Evolutionary conservation across 30 jellyfish, hydroid and myxozoan species (phyloP).

Genomic region (Haliclystus octoradiatus): DNA sequence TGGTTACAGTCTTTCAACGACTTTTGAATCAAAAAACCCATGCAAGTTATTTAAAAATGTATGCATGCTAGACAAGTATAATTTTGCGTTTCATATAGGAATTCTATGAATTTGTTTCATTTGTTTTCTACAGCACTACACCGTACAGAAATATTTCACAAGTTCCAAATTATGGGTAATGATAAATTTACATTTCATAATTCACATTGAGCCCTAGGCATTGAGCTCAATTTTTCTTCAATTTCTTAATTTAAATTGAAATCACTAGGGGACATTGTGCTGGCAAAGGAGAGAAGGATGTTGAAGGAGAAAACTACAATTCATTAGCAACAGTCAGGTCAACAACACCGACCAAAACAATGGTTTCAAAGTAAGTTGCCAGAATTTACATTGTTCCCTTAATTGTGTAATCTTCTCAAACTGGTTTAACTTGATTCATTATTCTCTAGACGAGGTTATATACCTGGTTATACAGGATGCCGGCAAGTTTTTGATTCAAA

Average conservation of each 20-base stretch:
- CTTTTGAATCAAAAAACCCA: too few species aligned
- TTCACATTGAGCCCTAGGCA: too few species aligned
- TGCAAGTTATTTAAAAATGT: too few species aligned
- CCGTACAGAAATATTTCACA: constrained; percentile 39
- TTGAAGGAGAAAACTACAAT: constrained; percentile 34
- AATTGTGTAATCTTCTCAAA: too few species aligned
- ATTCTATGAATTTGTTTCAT: neutral
- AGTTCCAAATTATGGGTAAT: constrained; percentile 57
- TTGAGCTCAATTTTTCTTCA: too few species aligned
- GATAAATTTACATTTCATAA: neutral
- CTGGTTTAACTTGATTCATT: too few species aligned
- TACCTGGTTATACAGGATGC: constrained; percentile 89
- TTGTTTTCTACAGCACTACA: constrained; percentile 19
- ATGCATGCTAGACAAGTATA: too few species aligned
- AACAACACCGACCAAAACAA: constrained; percentile 41
- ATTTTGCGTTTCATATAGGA: too few species aligned
- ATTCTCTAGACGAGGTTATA: constrained; percentile 47
- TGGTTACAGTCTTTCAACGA: too few species aligned
- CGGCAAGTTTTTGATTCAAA: constrained; percentile 25
- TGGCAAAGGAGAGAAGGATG: constrained; percentile 80
- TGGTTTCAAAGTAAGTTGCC: constrained; percentile 41
- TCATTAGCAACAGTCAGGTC: constrained; percentile 47
- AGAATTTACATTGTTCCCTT: neutral
- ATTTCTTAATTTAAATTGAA: too few species aligned
- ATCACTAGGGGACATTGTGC: constrained; percentile 45